Conservation (phyloP, 1,140 invertebrate genomes). For the Samia ricini region DNA sequence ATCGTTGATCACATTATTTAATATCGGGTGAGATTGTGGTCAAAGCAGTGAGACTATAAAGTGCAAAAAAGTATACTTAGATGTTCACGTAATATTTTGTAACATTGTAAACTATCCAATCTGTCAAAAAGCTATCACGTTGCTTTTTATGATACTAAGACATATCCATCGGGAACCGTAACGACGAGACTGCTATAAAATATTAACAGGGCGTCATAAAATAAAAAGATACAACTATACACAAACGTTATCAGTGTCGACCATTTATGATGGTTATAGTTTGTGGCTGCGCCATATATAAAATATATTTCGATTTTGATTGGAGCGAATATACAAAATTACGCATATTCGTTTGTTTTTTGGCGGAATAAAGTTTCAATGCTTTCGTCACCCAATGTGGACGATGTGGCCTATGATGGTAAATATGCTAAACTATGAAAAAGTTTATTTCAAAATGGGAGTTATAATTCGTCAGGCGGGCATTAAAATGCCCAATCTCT, state of each 20-base stretch:
- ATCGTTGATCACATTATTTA: too few species aligned
- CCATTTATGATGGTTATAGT: slow-evolving; percentile 16
- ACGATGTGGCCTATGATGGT: too few species aligned
- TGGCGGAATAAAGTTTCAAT: too few species aligned
- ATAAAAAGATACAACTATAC: slow-evolving; percentile 7
- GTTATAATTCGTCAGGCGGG: too few species aligned
- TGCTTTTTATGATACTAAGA: background rate
- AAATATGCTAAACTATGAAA: too few species aligned
- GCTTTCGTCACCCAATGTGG: too few species aligned
- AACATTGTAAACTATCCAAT: slow-evolving; percentile 1
- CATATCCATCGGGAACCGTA: slow-evolving; percentile 5
- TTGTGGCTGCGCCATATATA: background rate
- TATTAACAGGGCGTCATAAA: slow-evolving; percentile 17
- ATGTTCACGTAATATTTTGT: background rate
- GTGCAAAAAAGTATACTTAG: too few species aligned
- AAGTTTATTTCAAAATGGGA: too few species aligned
- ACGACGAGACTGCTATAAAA: slow-evolving; percentile 6
- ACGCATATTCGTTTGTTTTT: background rate
- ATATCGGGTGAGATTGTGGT: too few species aligned
- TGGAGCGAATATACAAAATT: background rate
- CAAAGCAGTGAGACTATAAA: too few species aligned
- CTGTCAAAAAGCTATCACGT: background rate
- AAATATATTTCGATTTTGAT: slow-evolving; percentile 6
- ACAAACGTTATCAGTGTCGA: slow-evolving; percentile 13
- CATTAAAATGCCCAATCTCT: too few species aligned